Percentiles rank a stretch among this genome's conserved stretches.
Evolutionary conservation across 2,888 invertebrate species (phyloP).

Genomic region (Crepidodera aurea): DNA sequence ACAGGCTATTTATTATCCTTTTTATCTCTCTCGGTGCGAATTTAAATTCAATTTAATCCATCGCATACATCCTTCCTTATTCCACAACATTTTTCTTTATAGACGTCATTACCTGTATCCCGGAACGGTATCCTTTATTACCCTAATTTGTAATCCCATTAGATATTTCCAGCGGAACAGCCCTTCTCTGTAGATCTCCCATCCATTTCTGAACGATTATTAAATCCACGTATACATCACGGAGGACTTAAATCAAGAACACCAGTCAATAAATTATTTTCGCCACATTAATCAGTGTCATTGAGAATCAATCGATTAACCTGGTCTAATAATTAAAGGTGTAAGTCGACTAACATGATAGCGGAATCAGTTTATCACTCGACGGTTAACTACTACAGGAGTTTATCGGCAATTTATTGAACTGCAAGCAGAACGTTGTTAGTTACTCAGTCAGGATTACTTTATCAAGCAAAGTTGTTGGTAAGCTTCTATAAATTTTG

Average conservation of each 20-base stretch:
- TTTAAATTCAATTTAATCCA: neutral
- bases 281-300: conserved; percentile 33
- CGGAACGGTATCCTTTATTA: neutral
- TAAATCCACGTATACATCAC: conserved; percentile 30
- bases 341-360: conserved; percentile 8
- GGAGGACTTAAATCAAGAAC: conserved; percentile 23
- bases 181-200: neutral
- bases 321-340: conserved; percentile 25
- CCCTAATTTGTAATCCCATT: conserved; percentile 12
- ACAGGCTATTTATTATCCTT: too few species aligned
- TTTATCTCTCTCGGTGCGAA: neutral
- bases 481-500: too few species aligned
- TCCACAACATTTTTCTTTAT: neutral
- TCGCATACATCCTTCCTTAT: neutral
- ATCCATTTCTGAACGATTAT: conserved; percentile 28
- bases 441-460: neutral
- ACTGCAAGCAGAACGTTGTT: neutral
- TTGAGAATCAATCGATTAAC: conserved; percentile 31
- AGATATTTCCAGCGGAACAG: conserved; percentile 1
- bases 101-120: neutral
- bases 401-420: conserved; percentile 8
- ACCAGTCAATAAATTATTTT: conserved; percentile 33
- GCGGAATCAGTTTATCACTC: conserved; percentile 19
- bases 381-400: conserved; percentile 1
- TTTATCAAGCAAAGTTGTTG: too few species aligned